phyloP scores from a whole-genome alignment of 2,797 vertebrate genomes.

The Anomalospiza imberbis region DNA sequence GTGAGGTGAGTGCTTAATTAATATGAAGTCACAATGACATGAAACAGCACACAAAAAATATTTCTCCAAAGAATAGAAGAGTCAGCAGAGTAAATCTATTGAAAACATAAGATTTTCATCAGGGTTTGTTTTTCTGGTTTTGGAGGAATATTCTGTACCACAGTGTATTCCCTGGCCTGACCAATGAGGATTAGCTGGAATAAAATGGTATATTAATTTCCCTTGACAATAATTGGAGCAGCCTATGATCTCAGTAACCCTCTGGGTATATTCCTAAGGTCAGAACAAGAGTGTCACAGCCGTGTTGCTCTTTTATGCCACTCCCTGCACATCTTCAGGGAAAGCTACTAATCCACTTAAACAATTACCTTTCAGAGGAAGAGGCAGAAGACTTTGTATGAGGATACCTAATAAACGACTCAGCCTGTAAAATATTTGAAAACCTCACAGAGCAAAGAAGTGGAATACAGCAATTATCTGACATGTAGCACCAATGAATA shows the following conservation, averaged over 20 bases:
- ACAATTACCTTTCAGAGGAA: conserved; percentile 44
- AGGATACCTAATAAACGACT: conserved; percentile 31
- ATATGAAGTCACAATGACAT: neutral
- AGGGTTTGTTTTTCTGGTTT: neutral
- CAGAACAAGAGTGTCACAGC: neutral
- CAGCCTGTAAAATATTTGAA: conserved; percentile 34
- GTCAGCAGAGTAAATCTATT: neutral
- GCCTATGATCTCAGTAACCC: conserved; percentile 37
- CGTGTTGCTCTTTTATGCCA: conserved; percentile 13
- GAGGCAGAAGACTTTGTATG: neutral
- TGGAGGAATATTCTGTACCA: neutral
- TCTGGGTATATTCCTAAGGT: conserved; percentile 30
- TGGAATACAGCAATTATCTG: conserved; percentile 46
- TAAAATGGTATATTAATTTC: conserved; percentile 45
- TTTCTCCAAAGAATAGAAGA: neutral
- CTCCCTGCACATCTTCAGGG: conserved; percentile 2
- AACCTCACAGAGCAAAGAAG: neutral
- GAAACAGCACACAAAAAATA: neutral
- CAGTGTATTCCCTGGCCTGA: neutral
- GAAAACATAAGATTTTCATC: neutral
- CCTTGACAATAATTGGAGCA: conserved; percentile 35
- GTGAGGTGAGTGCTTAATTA: neutral
- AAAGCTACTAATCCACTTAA: conserved; percentile 55
- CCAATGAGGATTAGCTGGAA: neutral
- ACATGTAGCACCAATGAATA: conserved; percentile 51